Evolutionary conservation across 2,888 invertebrate genomes (phyloP).

Genomic region (Chymomyza caudatula): DNA sequence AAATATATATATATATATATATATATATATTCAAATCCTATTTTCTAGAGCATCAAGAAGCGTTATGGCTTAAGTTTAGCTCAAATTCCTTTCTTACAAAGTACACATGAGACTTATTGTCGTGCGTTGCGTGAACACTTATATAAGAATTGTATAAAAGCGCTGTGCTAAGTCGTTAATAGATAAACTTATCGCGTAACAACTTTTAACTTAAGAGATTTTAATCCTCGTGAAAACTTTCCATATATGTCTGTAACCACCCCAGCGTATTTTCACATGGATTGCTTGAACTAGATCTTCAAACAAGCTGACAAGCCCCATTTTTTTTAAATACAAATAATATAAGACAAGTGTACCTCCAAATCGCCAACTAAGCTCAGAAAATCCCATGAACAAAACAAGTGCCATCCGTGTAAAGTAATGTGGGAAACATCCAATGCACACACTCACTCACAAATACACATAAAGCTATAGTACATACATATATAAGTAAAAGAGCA

Average conservation of each 20-base stretch:
- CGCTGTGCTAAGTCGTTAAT: not conserved
- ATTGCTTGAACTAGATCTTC: not conserved
- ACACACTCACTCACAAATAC: slow-evolving; percentile 1
- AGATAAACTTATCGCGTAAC: not conserved
- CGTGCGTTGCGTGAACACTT: too few relatives aligned
- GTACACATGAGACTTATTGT: too few relatives aligned
- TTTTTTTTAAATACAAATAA: slow-evolving; percentile 69
- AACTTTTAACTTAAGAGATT: not conserved
- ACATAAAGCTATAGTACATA: not conserved
- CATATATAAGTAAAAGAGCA: not conserved
- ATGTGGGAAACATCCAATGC: slow-evolving; percentile 49
- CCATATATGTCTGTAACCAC: not conserved
- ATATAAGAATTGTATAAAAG: not conserved
- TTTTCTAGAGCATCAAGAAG: too few relatives aligned
- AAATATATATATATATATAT: too few relatives aligned
- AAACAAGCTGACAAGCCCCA: slow-evolving; percentile 32
- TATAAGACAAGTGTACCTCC: slow-evolving; percentile 66
- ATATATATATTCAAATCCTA: too few relatives aligned
- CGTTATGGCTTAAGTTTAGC: too few relatives aligned
- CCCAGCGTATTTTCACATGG: not conserved
- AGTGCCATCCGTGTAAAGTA: slow-evolving; percentile 60
- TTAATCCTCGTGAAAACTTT: not conserved
- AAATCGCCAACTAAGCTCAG: slow-evolving; percentile 72
- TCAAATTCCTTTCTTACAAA: too few relatives aligned
- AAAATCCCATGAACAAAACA: slow-evolving; percentile 55